Base-by-base conservation (phyloP, 2,888 invertebrate species). In the Rhagonycha lutea region DNA sequence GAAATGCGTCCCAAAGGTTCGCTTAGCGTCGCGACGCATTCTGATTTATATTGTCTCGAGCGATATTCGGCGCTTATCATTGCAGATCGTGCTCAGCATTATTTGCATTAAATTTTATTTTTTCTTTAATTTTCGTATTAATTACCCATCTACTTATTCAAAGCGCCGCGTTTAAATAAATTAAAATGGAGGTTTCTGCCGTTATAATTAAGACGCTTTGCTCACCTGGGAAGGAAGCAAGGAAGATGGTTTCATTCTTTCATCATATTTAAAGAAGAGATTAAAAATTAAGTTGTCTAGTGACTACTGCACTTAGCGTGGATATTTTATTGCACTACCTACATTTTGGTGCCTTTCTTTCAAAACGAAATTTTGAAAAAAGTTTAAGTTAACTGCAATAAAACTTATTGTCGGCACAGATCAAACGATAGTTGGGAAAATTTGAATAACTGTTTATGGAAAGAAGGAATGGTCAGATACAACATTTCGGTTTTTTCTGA, bases 1-100 rank as follows among this genome's bases (percentile, higher is more conserved):
- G 80, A 82, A 83, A 83, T 83, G 82, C 78, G 78, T 83, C 83
- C 83, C 83, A 74, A 80, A 81, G 83, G 83, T 78, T 82, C 82
- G 80, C 83, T 83, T 83, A 81, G 80, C 81, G 81, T 81, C 83
- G 80, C 80, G 79, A 78, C 79, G 82, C 80, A 76, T 70, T 78
- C 79, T 80, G 83, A 83, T 83, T 83, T 83, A 83, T 81, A 62
- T 67, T 23, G 63, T 73, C 73, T 74, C 75, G 62, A 74, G 74
- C 75, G 75, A 70, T 77, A 78, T 78, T 79, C 77, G 72, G 70
- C 75, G 73, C 69, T 74, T 79, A 80, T 79, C 78, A 78, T 79
- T 77, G 79, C 69, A 78, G 77, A 75, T 77, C 80, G 78, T 80
- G 81, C 70, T 78, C 76, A 75, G 78, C 76, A 80, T 81, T 75